These are phyloP conservation scores for Apamea crenata DNA, from an alignment of 2,888 invertebrate genomes.

Conservation along the genomic window DNA sequence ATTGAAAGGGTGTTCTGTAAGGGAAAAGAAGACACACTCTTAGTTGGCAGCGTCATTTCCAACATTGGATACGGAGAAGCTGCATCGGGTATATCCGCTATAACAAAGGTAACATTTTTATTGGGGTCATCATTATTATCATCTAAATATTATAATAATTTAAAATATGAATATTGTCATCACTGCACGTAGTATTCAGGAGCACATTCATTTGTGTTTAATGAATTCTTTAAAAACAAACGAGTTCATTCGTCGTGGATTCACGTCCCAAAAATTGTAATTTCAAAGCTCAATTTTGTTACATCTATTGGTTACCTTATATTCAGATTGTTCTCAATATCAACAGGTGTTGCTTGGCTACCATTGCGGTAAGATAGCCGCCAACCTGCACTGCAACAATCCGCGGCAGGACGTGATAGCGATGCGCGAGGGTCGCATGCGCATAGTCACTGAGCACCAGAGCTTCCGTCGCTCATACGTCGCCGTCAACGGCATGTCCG, in stretches of 20 bases:
- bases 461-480: slow-evolving; percentile 88
- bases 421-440: slow-evolving; percentile 86
- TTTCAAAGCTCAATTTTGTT: neutral
- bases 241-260: neutral
- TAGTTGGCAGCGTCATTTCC: slow-evolving; percentile 89
- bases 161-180: neutral
- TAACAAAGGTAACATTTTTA: slow-evolving; percentile 88
- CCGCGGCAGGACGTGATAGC: slow-evolving; percentile 88
- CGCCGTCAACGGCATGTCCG: slow-evolving; percentile 77
- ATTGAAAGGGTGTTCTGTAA: slow-evolving; percentile 90
- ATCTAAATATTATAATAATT: neutral
- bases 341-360: slow-evolving; percentile 91
- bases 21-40: slow-evolving; percentile 89
- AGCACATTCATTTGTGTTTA: neutral
- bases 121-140: neutral
- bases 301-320: neutral
- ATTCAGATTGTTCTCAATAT: neutral
- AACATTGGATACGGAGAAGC: slow-evolving; percentile 87
- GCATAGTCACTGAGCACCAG: slow-evolving; percentile 90
- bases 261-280: neutral
- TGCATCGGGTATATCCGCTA: slow-evolving; percentile 87
- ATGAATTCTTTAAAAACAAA: neutral
- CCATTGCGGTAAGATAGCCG: slow-evolving; percentile 92
- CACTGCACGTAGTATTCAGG: neutral
- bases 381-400: slow-evolving; percentile 92